phyloP scores from a whole-genome alignment of 30 jellyfish, hydroid and myxozoan genomes.

The Mastigias papua region DNA sequence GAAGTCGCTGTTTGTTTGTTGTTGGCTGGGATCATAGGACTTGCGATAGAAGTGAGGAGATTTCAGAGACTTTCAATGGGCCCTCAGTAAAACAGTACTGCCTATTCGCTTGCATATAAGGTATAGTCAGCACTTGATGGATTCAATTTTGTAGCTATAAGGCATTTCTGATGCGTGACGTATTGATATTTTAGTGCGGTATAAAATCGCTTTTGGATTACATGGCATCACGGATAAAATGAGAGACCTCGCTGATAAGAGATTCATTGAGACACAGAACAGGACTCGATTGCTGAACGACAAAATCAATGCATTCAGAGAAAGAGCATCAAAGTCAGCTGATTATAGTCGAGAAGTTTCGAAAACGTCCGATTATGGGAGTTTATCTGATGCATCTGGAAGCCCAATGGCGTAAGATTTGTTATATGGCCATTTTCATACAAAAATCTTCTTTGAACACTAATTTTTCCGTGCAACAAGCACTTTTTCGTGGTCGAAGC shows the following conservation, averaged over 20 bases:
- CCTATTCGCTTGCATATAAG: no score
- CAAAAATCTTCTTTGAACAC: neutral
- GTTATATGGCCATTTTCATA: neutral
- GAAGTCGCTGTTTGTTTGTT: no score
- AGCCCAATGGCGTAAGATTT: conserved; percentile 74
- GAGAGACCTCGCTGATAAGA: conserved; percentile 65
- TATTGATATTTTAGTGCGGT: no score
- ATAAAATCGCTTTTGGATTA: conserved; percentile 80
- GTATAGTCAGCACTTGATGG: no score
- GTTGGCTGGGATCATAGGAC: no score
- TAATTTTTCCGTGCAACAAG: neutral
- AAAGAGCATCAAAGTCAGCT: conserved; percentile 46
- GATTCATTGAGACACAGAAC: conserved; percentile 63
- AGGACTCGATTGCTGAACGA: conserved; percentile 61
- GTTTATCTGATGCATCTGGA: conserved; percentile 78
- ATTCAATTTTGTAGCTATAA: no score
- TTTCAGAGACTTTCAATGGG: no score
- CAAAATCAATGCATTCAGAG: conserved; percentile 21
- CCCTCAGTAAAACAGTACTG: no score
- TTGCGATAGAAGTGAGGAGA: no score
- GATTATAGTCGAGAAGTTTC: conserved; percentile 57
- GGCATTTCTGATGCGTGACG: no score
- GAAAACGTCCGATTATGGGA: conserved; percentile 81
- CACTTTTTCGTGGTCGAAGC: no score
- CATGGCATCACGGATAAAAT: conserved; percentile 63